A percentile compares a stretch with the other conserved stretches of the same genome.
phyloP scores from a whole-genome alignment of 2,113 vertebrate species.

The Aspiorhynchus laticeps region DNA sequence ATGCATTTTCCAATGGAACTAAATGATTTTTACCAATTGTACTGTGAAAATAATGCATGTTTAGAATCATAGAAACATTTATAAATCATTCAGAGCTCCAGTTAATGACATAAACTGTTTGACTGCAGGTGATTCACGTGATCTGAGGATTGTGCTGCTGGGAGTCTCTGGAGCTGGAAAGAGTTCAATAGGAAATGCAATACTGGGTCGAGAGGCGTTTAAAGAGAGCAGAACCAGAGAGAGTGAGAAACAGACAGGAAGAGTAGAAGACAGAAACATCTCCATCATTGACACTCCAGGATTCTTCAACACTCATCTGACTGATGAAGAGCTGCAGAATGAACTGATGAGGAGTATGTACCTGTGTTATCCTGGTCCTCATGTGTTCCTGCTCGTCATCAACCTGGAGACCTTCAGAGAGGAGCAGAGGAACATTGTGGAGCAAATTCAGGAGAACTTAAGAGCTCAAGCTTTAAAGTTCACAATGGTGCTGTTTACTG shows the following conservation, averaged over 20 bases:
- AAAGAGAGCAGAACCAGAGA: neutral
- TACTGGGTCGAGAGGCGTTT: slow-evolving; percentile 16
- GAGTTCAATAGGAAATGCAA: neutral
- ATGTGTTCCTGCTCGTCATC: slow-evolving; percentile 49
- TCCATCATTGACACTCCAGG: slow-evolving; percentile 60
- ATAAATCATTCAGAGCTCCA: neutral
- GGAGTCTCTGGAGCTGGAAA: slow-evolving; percentile 24
- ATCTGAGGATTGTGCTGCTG: slow-evolving; percentile 10
- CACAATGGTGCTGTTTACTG: slow-evolving; percentile 53
- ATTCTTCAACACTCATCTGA: slow-evolving; percentile 37
- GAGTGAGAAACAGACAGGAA: neutral
- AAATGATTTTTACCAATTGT: no score
- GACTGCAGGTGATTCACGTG: neutral
- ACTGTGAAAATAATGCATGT: neutral
- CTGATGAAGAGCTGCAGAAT: neutral
- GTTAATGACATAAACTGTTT: neutral
- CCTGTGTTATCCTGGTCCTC: slow-evolving; percentile 45
- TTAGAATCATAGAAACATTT: neutral
- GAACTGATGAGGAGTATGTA: slow-evolving; percentile 19
- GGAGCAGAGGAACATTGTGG: neutral
- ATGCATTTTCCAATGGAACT: no score
- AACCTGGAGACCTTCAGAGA: slow-evolving; percentile 8
- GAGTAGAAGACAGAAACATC: slow-evolving; percentile 31
- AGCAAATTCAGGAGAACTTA: slow-evolving; percentile 30
- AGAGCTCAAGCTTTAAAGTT: slow-evolving; percentile 35